Evolutionary conservation across 1,140 invertebrate genomes (phyloP).

Genomic region (Pseudoatta argentina): DNA sequence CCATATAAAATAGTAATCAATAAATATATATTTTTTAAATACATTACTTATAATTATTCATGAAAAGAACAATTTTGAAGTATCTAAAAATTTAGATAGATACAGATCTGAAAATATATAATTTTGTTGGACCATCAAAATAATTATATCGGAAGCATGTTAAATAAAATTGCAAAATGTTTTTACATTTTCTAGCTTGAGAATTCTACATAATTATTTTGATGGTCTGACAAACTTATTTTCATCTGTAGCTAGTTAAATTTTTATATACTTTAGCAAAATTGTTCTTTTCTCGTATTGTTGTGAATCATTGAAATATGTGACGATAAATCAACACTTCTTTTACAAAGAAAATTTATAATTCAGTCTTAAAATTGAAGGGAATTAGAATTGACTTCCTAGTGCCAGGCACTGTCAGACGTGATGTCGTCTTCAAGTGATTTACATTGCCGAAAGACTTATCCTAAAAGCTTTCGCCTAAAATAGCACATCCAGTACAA

Average conservation of each 20-base stretch:
- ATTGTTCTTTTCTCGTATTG: too few relatives aligned
- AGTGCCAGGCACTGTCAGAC: not conserved
- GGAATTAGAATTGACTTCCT: not conserved
- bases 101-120: too few relatives aligned
- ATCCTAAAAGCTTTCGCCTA: constrained; percentile 68
- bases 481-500: constrained; percentile 58
- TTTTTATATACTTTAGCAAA: too few relatives aligned
- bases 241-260: too few relatives aligned
- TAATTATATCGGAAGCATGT: too few relatives aligned
- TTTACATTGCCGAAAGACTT: constrained; percentile 58
- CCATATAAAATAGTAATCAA: not conserved
- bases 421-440: not conserved
- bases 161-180: too few relatives aligned
- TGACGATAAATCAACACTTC: not conserved
- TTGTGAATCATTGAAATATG: not conserved
- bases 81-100: too few relatives aligned
- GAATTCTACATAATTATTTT: too few relatives aligned
- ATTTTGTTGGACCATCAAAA: too few relatives aligned
- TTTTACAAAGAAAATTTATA: constrained; percentile 3
- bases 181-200: too few relatives aligned
- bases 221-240: too few relatives aligned
- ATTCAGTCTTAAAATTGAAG: not conserved
- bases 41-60: not conserved
- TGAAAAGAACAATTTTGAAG: too few relatives aligned
- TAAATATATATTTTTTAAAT: not conserved